Conservation (phyloP, 2,113 vertebrate species). For the Dipodomys ordii region DNA sequence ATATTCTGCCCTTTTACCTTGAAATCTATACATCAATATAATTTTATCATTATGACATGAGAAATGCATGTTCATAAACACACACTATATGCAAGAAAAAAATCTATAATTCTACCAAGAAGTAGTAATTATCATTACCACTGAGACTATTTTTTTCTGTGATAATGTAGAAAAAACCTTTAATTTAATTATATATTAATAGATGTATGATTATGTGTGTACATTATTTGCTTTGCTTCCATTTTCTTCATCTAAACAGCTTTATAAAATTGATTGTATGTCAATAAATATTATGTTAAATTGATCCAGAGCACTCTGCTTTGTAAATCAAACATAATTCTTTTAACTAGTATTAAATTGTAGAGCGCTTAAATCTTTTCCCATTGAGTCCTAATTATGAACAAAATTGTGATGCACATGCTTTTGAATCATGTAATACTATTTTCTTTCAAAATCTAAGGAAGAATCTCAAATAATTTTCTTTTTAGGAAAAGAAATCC, state of each 20-base stretch:
- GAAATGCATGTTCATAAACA: not conserved
- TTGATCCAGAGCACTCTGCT: not conserved
- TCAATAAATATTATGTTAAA: not conserved
- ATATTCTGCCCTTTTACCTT: not conserved
- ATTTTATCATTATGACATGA: not conserved
- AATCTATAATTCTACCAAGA: not conserved
- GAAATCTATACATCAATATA: slow-evolving; percentile 36
- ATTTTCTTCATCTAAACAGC: not conserved
- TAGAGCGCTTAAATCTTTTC: not conserved
- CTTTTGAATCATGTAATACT: not conserved
- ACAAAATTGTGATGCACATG: not conserved
- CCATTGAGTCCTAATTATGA: not conserved
- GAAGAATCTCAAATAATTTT: slow-evolving; percentile 5
- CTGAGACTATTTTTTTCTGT: not conserved
- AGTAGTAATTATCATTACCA: not conserved
- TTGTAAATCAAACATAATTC: slow-evolving; percentile 17
- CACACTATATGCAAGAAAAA: not conserved
- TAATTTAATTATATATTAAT: slow-evolving; percentile 3
- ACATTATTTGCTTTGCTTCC: slow-evolving; percentile 9
- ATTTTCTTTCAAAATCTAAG: not conserved
- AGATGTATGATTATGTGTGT: not conserved
- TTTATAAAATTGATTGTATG: slow-evolving; percentile 27
- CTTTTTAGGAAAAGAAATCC: not conserved
- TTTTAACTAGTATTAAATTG: not conserved
- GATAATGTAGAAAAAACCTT: not conserved